Base-by-base conservation (phyloP, 2,888 invertebrate genomes). In the Pelosia muscerda region DNA sequence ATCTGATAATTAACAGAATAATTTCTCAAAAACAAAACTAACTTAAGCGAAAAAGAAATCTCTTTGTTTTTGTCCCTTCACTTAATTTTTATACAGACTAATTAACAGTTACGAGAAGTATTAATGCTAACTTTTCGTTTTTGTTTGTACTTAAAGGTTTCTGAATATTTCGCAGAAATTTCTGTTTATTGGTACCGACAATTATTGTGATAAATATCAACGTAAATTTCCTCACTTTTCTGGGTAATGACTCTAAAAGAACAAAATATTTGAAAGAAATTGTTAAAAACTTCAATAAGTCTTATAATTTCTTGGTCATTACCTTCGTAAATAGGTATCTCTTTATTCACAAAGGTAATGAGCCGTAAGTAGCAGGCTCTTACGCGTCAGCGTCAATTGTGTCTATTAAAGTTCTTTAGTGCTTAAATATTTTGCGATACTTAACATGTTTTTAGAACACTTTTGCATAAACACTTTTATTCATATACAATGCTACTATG, bases 91-190 rank as follows among this genome's bases (percentile, higher is more conserved):
- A 76, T 70, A 68, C 66, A 68, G 76, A 70, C 64, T 78, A 79
- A 78, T 76, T 78, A 74, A 76, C 68, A 79, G 79, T 76, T 74
- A 79, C 74, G 56, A 8, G 65, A 34, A n/a, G 66, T 69, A 79
- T 74, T 76, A 68, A 72, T 74, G 68, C 53, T 42, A 53, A 75
- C 76, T 78, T 76, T 68, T 53, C 34, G n/a, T 49, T 71, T 73
- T 67, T 66, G 23, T 34, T 68, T 76, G 56, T 58, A 69, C 55
- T 69, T 61, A 68, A 76, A 26, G 69, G 60, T 68, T 71, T 42
- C 58, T 25, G 57, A 66, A 58, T 15, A 56, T 65, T 72, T 69
- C 9, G 15, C 31, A 58, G 54, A 68, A 31, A 66, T 73, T 78
- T 78, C 65, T 62, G 53, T 54, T 64, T 69, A 66, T 76, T 59